Evolutionary conservation across 2,888 invertebrate genomes (phyloP).

Genomic region (Lapara coniferarum): DNA sequence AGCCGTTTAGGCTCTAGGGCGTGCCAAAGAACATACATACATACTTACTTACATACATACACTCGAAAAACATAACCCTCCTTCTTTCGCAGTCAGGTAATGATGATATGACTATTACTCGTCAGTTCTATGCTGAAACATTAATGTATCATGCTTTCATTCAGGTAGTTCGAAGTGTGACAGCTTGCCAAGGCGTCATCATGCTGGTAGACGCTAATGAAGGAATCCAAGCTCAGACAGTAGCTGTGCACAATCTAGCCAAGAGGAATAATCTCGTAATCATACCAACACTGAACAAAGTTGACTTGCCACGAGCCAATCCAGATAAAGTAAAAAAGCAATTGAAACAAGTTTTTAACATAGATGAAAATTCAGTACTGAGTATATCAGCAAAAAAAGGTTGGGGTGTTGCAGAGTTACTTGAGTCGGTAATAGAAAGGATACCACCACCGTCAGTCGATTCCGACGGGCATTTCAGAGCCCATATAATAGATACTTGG

Average conservation of each 20-base stretch:
- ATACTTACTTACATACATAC: too few species aligned
- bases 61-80: too few species aligned
- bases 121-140: too few species aligned
- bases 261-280: slow-evolving; percentile 91
- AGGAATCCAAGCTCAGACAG: slow-evolving; percentile 98
- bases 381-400: slow-evolving; percentile 97
- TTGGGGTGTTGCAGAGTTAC: slow-evolving; percentile 89
- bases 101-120: too few species aligned
- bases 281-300: slow-evolving; percentile 98
- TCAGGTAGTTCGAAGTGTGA: slow-evolving; percentile 91
- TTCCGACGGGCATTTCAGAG: slow-evolving; percentile 86
- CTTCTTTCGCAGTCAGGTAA: too few species aligned
- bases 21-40: too few species aligned
- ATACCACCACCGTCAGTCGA: slow-evolving; percentile 89
- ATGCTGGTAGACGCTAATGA: slow-evolving; percentile 98
- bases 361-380: slow-evolving; percentile 88
- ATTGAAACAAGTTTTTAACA: slow-evolving; percentile 91
- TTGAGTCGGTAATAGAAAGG: slow-evolving; percentile 90
- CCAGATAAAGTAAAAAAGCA: slow-evolving; percentile 92
- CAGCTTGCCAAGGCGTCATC: slow-evolving; percentile 97
- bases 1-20: too few species aligned
- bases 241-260: slow-evolving; percentile 97
- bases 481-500: slow-evolving; percentile 96
- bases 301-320: slow-evolving; percentile 95
- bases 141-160: slow-evolving; percentile 7